Base-by-base conservation (phyloP, 2,888 invertebrate genomes). In the Pardosa pseudoannulata region DNA sequence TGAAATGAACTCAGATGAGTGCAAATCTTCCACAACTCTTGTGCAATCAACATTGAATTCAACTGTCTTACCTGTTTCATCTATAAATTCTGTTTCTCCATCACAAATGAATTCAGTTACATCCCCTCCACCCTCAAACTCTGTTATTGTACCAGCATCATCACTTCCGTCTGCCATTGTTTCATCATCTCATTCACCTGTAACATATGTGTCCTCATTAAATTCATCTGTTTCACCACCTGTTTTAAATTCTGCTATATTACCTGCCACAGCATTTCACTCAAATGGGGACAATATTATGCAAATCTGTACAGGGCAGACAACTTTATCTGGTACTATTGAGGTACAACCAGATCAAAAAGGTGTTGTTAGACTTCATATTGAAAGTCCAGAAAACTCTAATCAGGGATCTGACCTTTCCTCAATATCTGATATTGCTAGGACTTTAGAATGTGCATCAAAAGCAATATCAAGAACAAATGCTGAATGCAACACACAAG, bases 391-490 rank as follows among this genome's bases (percentile, higher is more conserved):
- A 56, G 88, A 88, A 79, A 82, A 79, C 31, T 83, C 88, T 31
- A 88, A 88, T 79, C 82, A 79, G 28, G 87, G 78, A 13, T 79
- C 86, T 64, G 88, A 88, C 46, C 62, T 88, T 46, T 88, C 88
- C 28, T 88, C 88, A 41, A 86, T 88, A 46, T 73, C 88, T 19
- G 88, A 88, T 74, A 88, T 88, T 56, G 68, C 88, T 36, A 62
- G 87, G 28, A 88, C 88, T 41, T 74, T 88, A 67, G 88, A 88
- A 67, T 87, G 86, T 79, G 88, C 88, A 50, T 88, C 88, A 23
- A 78, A 88, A 76, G 87, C 87, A 65, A 87, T 88, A 70, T 87
- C 86, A 19, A 67, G 76, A 71, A 88, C 88, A 73, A 88, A 88
- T 81, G 76, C 76, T 27, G 88, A 88, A 72, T 88, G 87, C 39